Evolutionary conservation across 2,797 vertebrate genomes (phyloP), one percentile per base, ranked within the genome.

Genomic region (Borostomias antarcticus): DNA sequence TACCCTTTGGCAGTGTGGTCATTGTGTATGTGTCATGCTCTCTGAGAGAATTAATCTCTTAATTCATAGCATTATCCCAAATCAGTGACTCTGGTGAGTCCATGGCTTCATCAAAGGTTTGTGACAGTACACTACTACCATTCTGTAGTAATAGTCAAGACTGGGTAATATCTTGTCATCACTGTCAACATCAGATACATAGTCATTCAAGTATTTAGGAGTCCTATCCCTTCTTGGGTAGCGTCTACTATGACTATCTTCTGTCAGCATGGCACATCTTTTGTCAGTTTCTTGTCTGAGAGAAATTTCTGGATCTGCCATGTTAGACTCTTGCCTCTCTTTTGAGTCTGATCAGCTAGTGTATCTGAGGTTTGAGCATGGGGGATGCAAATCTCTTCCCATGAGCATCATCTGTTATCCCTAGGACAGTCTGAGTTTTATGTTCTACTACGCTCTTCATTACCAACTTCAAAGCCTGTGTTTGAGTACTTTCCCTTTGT

Each of bases 401-500:
- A 72, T 47, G 28, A 45, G 23, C 1, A 1, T 78, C 54, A 61
- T 40, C 32, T 21, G 58, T 61, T n/a, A 50, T 50, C 21, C 21
- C 47, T 21, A 21, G 19, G 64, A 64, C 70, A 37, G 77, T 72
- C 53, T 74, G 69, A 25, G 71, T 74, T n/a, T 76, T 62, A 28
- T 72, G 59, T 15, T 78, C 69, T 59, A 15, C 47, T 53, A 8
- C 40, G 8, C 56, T 56, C 19, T 57, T 66, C 51, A 8, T 70
- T 9, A 66, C 68, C 5, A 35, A 35, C 33, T 35, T 35, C 10
- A 35, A 5, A 35, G 33, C 33, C 66, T 75, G 8, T 79, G 62
- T 63, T 69, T 73, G 23, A 37, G 58, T 1, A 78, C 62, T 4
- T 73, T 73, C 32, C 4, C 17, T 29, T 28, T 70, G 0, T 64